Evolutionary conservation across 2,113 vertebrate genomes (phyloP).

Genomic region (Pelvicachromis taeniatus): DNA sequence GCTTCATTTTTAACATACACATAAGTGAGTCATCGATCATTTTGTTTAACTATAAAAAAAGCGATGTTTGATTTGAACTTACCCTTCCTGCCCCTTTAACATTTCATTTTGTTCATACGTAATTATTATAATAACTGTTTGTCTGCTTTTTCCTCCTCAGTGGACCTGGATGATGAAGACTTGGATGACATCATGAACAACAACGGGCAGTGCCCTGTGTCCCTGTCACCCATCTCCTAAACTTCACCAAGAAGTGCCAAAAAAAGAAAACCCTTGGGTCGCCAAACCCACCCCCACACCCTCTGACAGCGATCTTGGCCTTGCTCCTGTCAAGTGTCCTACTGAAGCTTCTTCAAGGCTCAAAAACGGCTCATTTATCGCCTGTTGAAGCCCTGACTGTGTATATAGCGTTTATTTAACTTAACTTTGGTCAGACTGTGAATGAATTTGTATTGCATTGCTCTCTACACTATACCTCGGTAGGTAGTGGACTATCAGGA

Average conservation of each 20-base stretch:
- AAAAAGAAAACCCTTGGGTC: neutral
- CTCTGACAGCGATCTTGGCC: constrained; percentile 23
- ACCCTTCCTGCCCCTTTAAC: neutral
- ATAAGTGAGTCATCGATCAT: fast-evolving
- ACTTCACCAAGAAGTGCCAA: constrained; percentile 63
- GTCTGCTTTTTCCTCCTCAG: constrained; percentile 38
- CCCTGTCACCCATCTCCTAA: constrained; percentile 72
- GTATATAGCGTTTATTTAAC: constrained; percentile 59
- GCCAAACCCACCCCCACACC: constrained; percentile 18
- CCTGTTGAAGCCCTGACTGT: constrained; percentile 38
- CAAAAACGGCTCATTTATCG: constrained; percentile 5
- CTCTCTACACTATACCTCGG: constrained; percentile 37
- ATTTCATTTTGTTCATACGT: neutral
- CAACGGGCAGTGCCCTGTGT: constrained; percentile 71
- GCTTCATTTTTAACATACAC: neutral
- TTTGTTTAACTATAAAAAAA: neutral
- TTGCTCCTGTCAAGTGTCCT: constrained; percentile 48
- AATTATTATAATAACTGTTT: neutral
- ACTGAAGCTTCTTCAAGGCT: constrained; percentile 25
- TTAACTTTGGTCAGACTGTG: constrained; percentile 52
- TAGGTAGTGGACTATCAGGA: constrained; percentile 28
- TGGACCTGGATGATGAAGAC: constrained; percentile 76
- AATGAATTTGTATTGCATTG: constrained; percentile 29
- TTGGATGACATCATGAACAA: constrained; percentile 79
- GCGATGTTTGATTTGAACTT: neutral